phyloP scores from a whole-genome alignment of 1,140 invertebrate genomes.

The Thaumetopoea pityocampa region DNA sequence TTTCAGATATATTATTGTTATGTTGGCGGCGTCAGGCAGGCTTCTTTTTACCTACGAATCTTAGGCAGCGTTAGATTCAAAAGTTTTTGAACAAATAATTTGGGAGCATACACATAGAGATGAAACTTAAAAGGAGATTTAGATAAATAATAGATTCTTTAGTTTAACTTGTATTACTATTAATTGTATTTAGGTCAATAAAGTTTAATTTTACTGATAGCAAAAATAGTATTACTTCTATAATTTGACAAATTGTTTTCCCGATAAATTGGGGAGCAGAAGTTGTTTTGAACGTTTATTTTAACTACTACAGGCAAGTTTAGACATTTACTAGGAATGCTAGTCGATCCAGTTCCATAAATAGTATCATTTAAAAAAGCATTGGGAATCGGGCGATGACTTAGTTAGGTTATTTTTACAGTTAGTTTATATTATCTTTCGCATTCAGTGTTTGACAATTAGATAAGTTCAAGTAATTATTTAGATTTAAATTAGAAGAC shows the following conservation, averaged over 20 bases:
- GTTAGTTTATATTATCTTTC: conserved; percentile 6
- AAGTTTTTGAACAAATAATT: conserved; percentile 13
- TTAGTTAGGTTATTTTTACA: conserved; percentile 19
- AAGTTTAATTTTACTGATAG: too few relatives aligned
- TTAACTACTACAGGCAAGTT: too few relatives aligned
- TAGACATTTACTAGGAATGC: too few relatives aligned
- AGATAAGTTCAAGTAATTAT: conserved; percentile 11
- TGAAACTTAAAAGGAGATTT: conserved; percentile 8
- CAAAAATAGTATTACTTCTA: too few relatives aligned
- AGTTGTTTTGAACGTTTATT: too few relatives aligned
- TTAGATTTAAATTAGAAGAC: not conserved
- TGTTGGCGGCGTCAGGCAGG: conserved; percentile 27
- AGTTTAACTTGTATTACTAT: conserved; percentile 5
- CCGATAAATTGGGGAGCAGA: too few relatives aligned
- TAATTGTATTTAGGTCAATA: too few relatives aligned
- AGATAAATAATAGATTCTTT: conserved; percentile 14
- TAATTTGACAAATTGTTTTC: too few relatives aligned
- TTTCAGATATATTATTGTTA: conserved; percentile 30
- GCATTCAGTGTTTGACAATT: conserved; percentile 23
- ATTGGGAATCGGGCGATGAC: conserved; percentile 43
- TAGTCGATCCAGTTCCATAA: conserved; percentile 8
- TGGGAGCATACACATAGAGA: conserved; percentile 10
- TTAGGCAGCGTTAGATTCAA: conserved; percentile 17
- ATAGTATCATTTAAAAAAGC: conserved; percentile 9
- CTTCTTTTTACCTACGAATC: conserved; percentile 17